Evolutionary conservation across 2,888 invertebrate species (phyloP), one percentile per base, ranked within the genome.

Genomic region (Hecatera dysodea): DNA sequence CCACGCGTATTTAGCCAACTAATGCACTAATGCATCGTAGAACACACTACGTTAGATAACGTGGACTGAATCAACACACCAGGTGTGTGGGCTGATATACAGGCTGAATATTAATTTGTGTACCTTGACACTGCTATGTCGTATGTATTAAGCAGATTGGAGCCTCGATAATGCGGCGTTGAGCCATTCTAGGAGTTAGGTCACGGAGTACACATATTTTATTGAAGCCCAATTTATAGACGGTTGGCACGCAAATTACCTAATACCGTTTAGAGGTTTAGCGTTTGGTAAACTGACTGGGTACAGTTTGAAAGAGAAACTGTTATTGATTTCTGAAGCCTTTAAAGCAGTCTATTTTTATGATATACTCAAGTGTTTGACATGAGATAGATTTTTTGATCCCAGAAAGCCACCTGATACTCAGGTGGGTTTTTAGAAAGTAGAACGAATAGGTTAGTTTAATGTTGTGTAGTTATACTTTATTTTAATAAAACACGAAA

Each of bases 51-150:
- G 87, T 88, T 86, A 87, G 92, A 93, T 93, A 93, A 92, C 91
- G 90, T 86, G 82, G 87, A 86, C 92, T 94, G 92, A 93, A 93
- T 93, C 91, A 94, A 95, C 93, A 93, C 86, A 77, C 84, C 91
- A 91, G 91, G 92, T 91, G 92, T 84, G 86, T 82, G 79, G 44
- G 73, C 87, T 90, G 90, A 93, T 92, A 93, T 88, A 91, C 85
- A 83, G 82, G 86, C 85, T 89, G 94, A 91, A 95, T 95, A 95
- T 93, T 94, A 93, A 94, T 93, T 91, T 93, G 92, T 93, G 91
- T 93, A 89, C 90, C 88, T 90, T 90, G 85, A 85, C 89, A 89
- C 88, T 86, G 85, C 83, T 83, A 81, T 83, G 83, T 75, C 72
- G 72, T 81, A 77, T 80, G 79, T 78, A 82, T 77, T 81, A 76